Evolutionary conservation across 2,888 invertebrate genomes (phyloP).

Genomic region (Meta bourneti): DNA sequence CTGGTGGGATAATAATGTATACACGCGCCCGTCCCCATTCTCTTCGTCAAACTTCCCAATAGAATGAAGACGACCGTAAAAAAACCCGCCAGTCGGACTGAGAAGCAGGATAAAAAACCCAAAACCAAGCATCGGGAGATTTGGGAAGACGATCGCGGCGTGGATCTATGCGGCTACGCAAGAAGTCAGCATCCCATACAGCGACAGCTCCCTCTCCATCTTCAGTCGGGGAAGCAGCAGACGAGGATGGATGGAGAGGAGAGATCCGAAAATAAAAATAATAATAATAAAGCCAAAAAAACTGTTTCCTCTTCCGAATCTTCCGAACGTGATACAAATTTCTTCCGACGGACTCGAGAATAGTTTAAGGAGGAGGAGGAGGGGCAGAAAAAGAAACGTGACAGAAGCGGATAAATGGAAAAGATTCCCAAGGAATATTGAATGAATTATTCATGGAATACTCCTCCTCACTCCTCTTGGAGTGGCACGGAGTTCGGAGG

Average conservation of each 20-base stretch:
- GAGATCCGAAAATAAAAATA: constrained; percentile 34
- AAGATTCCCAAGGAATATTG: constrained; percentile 75
- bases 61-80: constrained; percentile 64
- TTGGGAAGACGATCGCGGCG: constrained; percentile 30
- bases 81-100: constrained; percentile 1
- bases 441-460: constrained; percentile 76
- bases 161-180: constrained; percentile 34
- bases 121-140: constrained; percentile 64
- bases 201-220: constrained; percentile 38
- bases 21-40: constrained; percentile 51
- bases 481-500: constrained; percentile 15
- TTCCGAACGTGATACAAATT: constrained; percentile 75
- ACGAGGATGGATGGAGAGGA: constrained; percentile 8
- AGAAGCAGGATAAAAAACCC: constrained; percentile 9
- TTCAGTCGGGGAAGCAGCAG: not conserved
- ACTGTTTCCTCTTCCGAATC: constrained; percentile 70
- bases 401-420: constrained; percentile 76
- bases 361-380: constrained; percentile 33
- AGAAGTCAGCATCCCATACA: constrained; percentile 67
- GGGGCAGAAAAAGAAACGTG: constrained; percentile 61
- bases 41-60: constrained; percentile 36
- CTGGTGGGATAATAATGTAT: constrained; percentile 28
- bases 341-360: constrained; percentile 61
- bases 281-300: constrained; percentile 42
- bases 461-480: constrained; percentile 29